These are phyloP conservation scores for Coracopsis vasa DNA, from an alignment of 2,113 vertebrate species.

Conservation along the genomic window DNA sequence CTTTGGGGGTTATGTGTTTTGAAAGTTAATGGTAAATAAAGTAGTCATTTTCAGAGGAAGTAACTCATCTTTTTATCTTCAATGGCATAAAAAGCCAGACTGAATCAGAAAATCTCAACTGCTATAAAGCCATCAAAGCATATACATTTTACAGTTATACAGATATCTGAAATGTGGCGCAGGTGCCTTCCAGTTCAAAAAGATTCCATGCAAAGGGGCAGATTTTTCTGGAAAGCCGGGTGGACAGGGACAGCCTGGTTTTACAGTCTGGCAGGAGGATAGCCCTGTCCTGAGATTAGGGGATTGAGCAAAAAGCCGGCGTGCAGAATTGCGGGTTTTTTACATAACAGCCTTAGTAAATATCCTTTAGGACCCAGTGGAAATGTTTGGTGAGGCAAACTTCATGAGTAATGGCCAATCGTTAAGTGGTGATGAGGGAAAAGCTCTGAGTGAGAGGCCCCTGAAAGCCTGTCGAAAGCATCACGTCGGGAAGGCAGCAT, in stretches of 20 bases:
- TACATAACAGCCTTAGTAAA: conserved; percentile 71
- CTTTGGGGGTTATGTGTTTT: neutral
- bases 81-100: neutral
- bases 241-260: conserved; percentile 41
- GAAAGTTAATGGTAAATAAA: neutral
- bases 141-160: fast-evolving
- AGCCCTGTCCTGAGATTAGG: conserved; percentile 59
- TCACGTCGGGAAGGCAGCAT: neutral
- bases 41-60: neutral
- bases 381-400: conserved; percentile 40
- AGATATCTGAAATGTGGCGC: fast-evolving
- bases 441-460: neutral
- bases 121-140: neutral
- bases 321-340: conserved; percentile 31
- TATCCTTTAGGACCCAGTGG: conserved; percentile 60
- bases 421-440: neutral
- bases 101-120: neutral
- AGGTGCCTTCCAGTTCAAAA: neutral
- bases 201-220: neutral
- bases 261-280: conserved; percentile 55
- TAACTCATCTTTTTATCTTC: neutral
- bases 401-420: conserved; percentile 67
- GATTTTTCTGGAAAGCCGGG: conserved; percentile 11
- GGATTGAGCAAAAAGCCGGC: conserved; percentile 71
- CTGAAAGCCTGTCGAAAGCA: conserved; percentile 4